Percentiles rank a stretch among this genome's conserved stretches.
phyloP scores from a whole-genome alignment of 2,888 invertebrate genomes.

The Seladonia tumulorum region DNA sequence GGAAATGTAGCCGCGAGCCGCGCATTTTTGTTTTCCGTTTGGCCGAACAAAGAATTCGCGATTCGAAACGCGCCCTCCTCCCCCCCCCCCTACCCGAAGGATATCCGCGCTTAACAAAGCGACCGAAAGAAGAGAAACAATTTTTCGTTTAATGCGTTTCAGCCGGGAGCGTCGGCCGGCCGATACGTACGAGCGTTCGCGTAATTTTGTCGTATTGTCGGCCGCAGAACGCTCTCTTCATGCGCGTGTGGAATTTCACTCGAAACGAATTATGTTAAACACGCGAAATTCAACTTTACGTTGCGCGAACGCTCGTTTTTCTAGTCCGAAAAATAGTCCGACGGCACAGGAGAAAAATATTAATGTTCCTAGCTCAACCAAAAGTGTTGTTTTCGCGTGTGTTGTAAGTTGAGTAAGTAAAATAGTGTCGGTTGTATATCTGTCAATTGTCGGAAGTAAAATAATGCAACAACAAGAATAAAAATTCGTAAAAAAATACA shows the following conservation, averaged over 20 bases:
- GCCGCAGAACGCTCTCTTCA: not conserved
- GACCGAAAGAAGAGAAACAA: not conserved
- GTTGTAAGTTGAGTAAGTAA: not conserved
- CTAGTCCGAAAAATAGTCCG: not conserved
- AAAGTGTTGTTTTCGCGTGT: not conserved
- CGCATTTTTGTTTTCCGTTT: constrained; percentile 15
- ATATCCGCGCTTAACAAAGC: not conserved
- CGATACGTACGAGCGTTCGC: not conserved
- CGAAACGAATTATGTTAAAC: not conserved
- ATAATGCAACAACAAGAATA: too few species aligned
- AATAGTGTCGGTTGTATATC: too few species aligned
- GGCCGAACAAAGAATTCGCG: not conserved
- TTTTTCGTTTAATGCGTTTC: constrained; percentile 11
- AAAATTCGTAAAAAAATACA: too few species aligned
- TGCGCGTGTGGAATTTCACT: not conserved
- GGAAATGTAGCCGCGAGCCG: constrained; percentile 39
- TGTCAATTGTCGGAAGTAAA: too few species aligned
- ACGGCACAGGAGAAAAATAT: not conserved
- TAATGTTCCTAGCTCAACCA: too few species aligned
- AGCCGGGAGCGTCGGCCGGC: not conserved
- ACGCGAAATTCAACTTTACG: not conserved
- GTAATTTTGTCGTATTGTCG: not conserved
- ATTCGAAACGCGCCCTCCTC: not conserved
- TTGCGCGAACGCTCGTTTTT: not conserved
- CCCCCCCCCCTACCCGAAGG: not conserved